Conservation (phyloP, 2,797 vertebrate species). For the Apogon hyalosoma region DNA sequence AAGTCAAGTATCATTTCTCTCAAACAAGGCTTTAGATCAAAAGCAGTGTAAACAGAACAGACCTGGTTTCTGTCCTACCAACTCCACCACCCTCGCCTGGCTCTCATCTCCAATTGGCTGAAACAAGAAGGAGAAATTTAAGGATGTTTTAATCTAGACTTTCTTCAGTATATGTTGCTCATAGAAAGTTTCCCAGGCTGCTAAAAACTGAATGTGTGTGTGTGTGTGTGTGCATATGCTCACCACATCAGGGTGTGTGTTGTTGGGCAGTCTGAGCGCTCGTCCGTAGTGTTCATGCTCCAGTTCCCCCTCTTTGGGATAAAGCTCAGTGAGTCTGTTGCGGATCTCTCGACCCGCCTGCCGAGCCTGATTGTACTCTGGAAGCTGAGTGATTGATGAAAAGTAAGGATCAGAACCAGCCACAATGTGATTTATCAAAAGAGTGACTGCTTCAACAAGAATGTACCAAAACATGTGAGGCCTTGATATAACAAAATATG, state of each 20-base stretch:
- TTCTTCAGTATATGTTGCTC: neutral
- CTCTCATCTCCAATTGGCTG: conserved; percentile 93
- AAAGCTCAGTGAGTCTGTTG: conserved; percentile 76
- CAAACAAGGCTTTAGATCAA: neutral
- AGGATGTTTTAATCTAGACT: neutral
- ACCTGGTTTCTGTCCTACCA: conserved; percentile 88
- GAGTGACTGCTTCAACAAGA: neutral
- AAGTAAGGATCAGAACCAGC: neutral
- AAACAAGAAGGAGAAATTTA: neutral
- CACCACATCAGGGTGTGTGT: conserved; percentile 89
- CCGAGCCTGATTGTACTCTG: conserved; percentile 78
- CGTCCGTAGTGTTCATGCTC: conserved; percentile 85
- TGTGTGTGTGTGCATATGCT: conserved; percentile 37
- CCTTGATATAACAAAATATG: neutral
- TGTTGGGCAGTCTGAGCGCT: conserved; percentile 89
- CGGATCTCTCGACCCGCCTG: conserved; percentile 84
- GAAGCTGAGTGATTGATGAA: conserved; percentile 74
- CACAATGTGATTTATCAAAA: neutral
- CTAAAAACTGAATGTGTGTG: neutral
- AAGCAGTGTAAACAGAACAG: neutral
- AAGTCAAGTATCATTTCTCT: neutral
- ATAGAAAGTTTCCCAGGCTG: neutral
- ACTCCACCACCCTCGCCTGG: conserved; percentile 87
- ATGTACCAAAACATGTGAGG: neutral
- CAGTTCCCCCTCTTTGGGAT: conserved; percentile 75